These are phyloP conservation scores for Xanthorhoe designata DNA, from an alignment of 2,888 invertebrate genomes.

Conservation along the genomic window DNA sequence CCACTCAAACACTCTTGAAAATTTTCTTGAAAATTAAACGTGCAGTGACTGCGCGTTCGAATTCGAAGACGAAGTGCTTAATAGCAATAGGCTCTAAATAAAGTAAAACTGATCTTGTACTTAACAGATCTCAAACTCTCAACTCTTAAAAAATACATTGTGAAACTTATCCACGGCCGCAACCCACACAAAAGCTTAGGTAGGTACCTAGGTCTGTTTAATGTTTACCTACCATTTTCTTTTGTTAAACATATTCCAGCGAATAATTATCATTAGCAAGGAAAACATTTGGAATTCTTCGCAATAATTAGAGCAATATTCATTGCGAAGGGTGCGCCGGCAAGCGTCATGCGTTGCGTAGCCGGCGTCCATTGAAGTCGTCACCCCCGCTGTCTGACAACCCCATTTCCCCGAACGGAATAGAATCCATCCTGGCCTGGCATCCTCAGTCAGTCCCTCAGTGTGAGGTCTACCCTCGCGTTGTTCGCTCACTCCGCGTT, in stretches of 20 bases:
- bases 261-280: slow-evolving; percentile 22
- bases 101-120: too few species aligned
- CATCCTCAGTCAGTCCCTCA: slow-evolving; percentile 46
- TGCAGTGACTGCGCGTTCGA: too few species aligned
- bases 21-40: too few species aligned
- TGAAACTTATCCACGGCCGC: neutral
- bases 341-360: slow-evolving; percentile 49
- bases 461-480: slow-evolving; percentile 62
- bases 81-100: too few species aligned
- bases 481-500: slow-evolving; percentile 52
- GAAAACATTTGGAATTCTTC: slow-evolving; percentile 24
- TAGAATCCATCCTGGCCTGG: slow-evolving; percentile 45
- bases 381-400: slow-evolving; percentile 52
- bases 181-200: too few species aligned
- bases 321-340: slow-evolving; percentile 47
- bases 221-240: slow-evolving; percentile 11
- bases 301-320: slow-evolving; percentile 57
- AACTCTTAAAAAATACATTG: too few species aligned
- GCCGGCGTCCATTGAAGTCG: slow-evolving; percentile 58
- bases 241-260: slow-evolving; percentile 21
- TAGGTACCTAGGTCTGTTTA: neutral
- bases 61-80: too few species aligned
- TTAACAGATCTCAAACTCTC: too few species aligned
- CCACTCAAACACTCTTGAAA: too few species aligned
- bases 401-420: slow-evolving; percentile 63